Conservation (phyloP, 2,888 invertebrate species). For the Ennomos quercinarius region DNA sequence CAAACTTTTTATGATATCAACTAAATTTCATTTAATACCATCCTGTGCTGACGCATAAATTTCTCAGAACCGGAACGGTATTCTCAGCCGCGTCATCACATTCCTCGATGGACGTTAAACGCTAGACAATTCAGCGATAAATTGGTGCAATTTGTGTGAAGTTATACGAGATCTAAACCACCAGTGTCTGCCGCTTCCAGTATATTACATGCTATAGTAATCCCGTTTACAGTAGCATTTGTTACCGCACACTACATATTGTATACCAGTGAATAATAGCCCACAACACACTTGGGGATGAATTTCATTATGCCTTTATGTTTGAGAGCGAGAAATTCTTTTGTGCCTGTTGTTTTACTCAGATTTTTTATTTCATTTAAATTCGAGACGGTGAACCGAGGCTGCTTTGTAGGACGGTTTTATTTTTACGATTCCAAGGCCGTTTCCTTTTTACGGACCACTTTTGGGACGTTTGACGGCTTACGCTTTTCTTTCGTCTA, state of each 20-base stretch:
- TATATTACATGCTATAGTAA: constrained; percentile 39
- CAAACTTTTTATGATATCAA: no score
- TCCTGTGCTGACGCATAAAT: no score
- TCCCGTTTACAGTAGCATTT: constrained; percentile 66
- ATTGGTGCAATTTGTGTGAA: constrained; percentile 15
- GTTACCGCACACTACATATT: constrained; percentile 78
- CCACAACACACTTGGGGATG: constrained; percentile 80
- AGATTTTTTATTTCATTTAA: constrained; percentile 67
- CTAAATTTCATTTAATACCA: no score
- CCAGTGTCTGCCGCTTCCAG: constrained; percentile 19
- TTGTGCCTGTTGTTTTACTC: constrained; percentile 64
- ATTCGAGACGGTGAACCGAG: constrained; percentile 47
- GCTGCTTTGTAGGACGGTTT: constrained; percentile 40
- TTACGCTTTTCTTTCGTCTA: constrained; percentile 38
- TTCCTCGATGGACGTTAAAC: constrained; percentile 5
- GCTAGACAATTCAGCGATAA: constrained; percentile 8
- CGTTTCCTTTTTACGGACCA: constrained; percentile 39
- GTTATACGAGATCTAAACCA: constrained; percentile 19
- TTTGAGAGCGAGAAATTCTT: constrained; percentile 71
- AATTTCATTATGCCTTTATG: constrained; percentile 82
- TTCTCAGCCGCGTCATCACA: constrained; percentile 3
- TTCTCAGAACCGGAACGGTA: background rate
- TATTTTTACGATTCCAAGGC: constrained; percentile 43
- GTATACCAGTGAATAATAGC: constrained; percentile 80
- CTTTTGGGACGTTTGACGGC: constrained; percentile 40